Percentiles rank a stretch among this genome's conserved stretches.
Conservation (phyloP, 2,113 vertebrate species). For the Leucoraja erinaceus region DNA sequence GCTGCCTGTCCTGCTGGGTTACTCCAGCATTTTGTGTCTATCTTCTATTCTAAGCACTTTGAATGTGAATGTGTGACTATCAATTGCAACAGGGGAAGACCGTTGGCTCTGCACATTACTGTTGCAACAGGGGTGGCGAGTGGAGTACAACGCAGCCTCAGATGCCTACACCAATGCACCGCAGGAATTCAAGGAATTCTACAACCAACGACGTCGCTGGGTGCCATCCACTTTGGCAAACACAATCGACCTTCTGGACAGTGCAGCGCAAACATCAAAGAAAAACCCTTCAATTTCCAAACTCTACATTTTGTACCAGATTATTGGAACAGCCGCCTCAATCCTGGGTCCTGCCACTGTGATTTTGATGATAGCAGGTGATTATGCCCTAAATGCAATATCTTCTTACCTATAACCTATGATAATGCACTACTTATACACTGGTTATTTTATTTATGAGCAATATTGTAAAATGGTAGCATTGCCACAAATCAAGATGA, state of each 20-base stretch:
- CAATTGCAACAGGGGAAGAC: slow-evolving; percentile 59
- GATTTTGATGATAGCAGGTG: slow-evolving; percentile 69
- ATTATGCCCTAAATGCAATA: neutral
- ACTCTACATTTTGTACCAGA: slow-evolving; percentile 67
- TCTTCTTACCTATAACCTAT: neutral
- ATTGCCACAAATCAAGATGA: neutral
- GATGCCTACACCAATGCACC: slow-evolving; percentile 72
- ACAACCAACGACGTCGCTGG: slow-evolving; percentile 70
- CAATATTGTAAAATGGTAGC: neutral
- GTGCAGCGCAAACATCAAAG: slow-evolving; percentile 58
- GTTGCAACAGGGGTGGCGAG: slow-evolving; percentile 69
- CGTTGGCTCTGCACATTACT: slow-evolving; percentile 72
- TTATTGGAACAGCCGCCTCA: slow-evolving; percentile 64
- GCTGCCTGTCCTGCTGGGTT: too few relatives aligned
- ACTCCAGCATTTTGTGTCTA: too few relatives aligned
- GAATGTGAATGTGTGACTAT: neutral
- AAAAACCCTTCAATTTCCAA: slow-evolving; percentile 65
- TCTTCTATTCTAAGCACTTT: too few relatives aligned
- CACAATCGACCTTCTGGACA: slow-evolving; percentile 65
- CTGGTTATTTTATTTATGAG: neutral
- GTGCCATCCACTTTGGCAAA: slow-evolving; percentile 70
- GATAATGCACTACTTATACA: neutral
- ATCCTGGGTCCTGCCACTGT: slow-evolving; percentile 71
- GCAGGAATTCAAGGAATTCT: slow-evolving; percentile 72
- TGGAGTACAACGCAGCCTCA: slow-evolving; percentile 71